These are phyloP conservation scores for Dromas ardeola DNA, from an alignment of 2,113 vertebrate genomes.

Conservation along the genomic window DNA sequence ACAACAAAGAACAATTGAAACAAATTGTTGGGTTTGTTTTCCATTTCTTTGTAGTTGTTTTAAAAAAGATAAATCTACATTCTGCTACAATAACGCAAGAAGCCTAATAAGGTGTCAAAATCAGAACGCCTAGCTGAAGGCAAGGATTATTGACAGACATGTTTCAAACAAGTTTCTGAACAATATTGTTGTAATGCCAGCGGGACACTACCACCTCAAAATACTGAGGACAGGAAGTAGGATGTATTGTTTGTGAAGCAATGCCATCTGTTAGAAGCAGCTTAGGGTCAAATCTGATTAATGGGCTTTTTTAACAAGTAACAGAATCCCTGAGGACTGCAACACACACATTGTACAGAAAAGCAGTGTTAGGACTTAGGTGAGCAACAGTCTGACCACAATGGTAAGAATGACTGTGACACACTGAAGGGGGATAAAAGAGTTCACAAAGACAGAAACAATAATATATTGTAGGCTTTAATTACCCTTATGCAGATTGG, in stretches of 20 bases:
- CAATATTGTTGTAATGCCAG: background rate
- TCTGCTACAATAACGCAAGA: background rate
- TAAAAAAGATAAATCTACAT: background rate
- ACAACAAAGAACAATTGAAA: background rate
- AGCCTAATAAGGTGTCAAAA: background rate
- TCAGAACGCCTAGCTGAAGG: background rate
- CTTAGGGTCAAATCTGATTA: background rate
- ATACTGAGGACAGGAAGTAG: background rate
- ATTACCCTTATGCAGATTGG: background rate
- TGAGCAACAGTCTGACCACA: background rate
- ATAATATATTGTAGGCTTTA: background rate
- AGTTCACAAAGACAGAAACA: background rate
- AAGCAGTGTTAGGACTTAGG: background rate
- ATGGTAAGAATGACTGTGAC: background rate
- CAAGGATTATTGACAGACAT: background rate
- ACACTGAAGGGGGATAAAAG: background rate
- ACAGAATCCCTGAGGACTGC: background rate
- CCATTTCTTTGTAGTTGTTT: background rate
- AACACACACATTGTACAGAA: background rate
- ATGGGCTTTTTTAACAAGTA: background rate
- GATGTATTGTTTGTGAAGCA: background rate
- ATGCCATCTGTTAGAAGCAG: background rate
- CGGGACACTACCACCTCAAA: background rate
- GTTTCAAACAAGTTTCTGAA: background rate
- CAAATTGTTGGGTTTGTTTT: background rate